A percentile compares a stretch with the other conserved stretches of the same genome.
These are phyloP conservation scores for Atrina japonica DNA, from an alignment of 2,888 invertebrate genomes.

Conservation along the genomic window DNA sequence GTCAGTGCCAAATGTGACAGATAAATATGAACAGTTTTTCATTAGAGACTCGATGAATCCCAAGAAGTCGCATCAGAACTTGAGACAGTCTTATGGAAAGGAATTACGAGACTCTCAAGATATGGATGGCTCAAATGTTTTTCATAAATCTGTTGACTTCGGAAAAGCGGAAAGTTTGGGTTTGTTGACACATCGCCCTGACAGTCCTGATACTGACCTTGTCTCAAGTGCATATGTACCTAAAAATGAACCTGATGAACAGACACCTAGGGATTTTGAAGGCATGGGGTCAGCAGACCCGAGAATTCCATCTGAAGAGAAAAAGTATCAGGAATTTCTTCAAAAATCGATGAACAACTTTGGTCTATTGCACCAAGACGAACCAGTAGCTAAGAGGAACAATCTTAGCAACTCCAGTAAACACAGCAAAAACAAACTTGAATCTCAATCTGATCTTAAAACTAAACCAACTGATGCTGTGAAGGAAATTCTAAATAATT, in stretches of 20 bases:
- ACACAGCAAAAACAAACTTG: no score
- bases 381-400: slow-evolving; percentile 30
- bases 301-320: slow-evolving; percentile 55
- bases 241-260: slow-evolving; percentile 13
- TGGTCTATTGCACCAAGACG: slow-evolving; percentile 56
- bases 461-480: no score
- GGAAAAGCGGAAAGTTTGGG: slow-evolving; percentile 57
- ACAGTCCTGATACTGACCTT: slow-evolving; percentile 40
- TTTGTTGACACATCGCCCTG: slow-evolving; percentile 69
- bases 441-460: no score
- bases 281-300: slow-evolving; percentile 54
- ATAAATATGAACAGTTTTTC: slow-evolving; percentile 10
- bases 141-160: slow-evolving; percentile 48
- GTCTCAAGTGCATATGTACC: neutral
- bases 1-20: neutral
- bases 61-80: slow-evolving; percentile 28
- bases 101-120: slow-evolving; percentile 53
- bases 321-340: slow-evolving; percentile 65
- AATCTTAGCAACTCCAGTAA: slow-evolving; percentile 28
- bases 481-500: no score
- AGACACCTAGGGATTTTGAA: slow-evolving; percentile 49
- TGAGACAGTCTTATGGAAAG: slow-evolving; percentile 11
- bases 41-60: slow-evolving; percentile 12
- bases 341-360: slow-evolving; percentile 62
- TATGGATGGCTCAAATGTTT: slow-evolving; percentile 42